A percentile compares a stretch with the other conserved stretches of the same genome.
Conservation (phyloP, 2,797 vertebrate species). For the Oreochromis mossambicus region DNA sequence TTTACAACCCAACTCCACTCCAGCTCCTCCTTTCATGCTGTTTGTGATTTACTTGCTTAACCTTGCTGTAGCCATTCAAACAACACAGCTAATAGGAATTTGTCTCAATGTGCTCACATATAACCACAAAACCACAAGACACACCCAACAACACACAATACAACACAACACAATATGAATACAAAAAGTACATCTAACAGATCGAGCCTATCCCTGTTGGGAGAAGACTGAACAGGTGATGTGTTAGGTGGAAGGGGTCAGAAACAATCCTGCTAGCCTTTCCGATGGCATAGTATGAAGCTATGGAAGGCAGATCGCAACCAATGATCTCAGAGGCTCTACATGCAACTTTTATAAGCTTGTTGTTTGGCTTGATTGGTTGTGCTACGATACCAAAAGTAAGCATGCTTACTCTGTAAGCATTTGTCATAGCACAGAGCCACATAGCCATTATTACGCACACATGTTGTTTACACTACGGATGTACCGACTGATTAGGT, state of each 20-base stretch:
- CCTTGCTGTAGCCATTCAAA: neutral
- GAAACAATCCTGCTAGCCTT: neutral
- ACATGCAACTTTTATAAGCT: neutral
- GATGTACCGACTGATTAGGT: neutral
- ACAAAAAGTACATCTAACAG: neutral
- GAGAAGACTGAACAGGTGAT: neutral
- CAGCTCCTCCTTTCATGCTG: neutral
- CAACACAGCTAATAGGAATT: neutral
- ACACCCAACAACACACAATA: neutral
- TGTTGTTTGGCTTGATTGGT: neutral
- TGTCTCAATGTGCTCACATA: neutral
- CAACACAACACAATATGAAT: neutral
- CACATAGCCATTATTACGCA: neutral
- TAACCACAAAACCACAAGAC: neutral
- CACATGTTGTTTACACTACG: neutral
- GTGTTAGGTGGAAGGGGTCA: neutral
- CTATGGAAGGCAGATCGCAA: neutral
- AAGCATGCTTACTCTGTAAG: neutral
- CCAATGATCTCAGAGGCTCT: neutral
- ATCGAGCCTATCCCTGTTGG: neutral
- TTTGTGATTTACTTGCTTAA: neutral
- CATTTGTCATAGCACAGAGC: neutral
- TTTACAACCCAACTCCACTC: neutral
- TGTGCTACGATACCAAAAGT: neutral
- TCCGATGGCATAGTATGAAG: neutral